These are phyloP conservation scores for Carcharodon carcharias DNA, from an alignment of 2,797 vertebrate genomes.

Conservation along the genomic window DNA sequence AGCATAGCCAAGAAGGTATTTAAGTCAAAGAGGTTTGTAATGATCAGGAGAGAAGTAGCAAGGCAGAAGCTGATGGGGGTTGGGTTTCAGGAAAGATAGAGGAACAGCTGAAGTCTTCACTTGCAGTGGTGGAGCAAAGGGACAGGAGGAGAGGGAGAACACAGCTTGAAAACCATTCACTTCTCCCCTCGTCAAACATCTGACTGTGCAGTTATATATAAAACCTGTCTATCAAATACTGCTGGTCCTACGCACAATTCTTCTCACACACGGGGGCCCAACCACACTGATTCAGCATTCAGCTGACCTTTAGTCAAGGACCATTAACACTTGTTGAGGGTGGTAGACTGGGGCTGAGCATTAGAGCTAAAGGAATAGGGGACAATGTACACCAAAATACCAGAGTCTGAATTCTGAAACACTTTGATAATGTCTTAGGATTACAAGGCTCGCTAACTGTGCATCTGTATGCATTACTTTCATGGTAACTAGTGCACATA, in stretches of 20 bases:
- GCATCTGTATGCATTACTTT: not conserved
- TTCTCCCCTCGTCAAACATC: not conserved
- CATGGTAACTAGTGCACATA: not conserved
- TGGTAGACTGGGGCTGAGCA: not conserved
- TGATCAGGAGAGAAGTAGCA: not conserved
- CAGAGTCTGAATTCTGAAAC: not conserved
- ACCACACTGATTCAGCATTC: not conserved
- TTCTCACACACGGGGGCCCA: not conserved
- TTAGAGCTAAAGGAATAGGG: not conserved
- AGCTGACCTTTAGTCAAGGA: not conserved
- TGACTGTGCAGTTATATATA: not conserved
- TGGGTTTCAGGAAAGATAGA: not conserved
- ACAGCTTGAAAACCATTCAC: not conserved
- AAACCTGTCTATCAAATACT: not conserved
- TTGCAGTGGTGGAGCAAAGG: not conserved
- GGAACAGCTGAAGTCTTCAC: not conserved
- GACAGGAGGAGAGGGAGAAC: not conserved
- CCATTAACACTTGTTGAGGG: not conserved
- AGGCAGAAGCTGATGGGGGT: not conserved
- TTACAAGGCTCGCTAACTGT: not conserved
- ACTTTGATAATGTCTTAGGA: not conserved
- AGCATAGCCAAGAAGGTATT: not conserved
- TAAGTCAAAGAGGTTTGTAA: not conserved
- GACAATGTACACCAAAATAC: not conserved
- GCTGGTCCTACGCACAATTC: not conserved